phyloP scores from a whole-genome alignment of 2,797 vertebrate species.

The Megaceryle alcyon region DNA sequence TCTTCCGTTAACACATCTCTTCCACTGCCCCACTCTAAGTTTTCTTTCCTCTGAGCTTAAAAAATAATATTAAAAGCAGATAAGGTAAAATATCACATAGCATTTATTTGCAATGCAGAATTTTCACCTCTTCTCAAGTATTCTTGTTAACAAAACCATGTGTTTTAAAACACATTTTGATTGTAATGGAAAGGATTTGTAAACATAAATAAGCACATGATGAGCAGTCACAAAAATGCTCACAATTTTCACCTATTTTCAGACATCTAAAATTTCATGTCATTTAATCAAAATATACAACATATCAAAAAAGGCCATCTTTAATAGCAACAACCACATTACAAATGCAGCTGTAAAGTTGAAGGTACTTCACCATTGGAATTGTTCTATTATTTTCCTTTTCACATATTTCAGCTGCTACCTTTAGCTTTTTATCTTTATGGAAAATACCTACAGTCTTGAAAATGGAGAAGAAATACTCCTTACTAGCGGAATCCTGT shows the following conservation, averaged over 20 bases:
- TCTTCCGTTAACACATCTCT: background rate
- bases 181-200: background rate
- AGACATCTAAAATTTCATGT: background rate
- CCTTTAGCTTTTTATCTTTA: background rate
- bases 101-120: background rate
- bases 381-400: background rate
- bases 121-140: background rate
- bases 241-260: background rate
- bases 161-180: background rate
- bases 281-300: background rate
- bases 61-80: background rate
- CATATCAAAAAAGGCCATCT: background rate
- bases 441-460: background rate
- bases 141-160: background rate
- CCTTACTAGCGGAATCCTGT: background rate
- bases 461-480: background rate
- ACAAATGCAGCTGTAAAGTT: background rate
- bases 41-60: background rate
- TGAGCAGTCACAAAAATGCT: background rate
- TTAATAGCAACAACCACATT: background rate
- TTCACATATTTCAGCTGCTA: background rate
- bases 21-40: background rate
- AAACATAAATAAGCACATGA: background rate
- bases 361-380: background rate
- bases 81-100: background rate